Evolutionary conservation across 2,797 vertebrate species (phyloP).

Genomic region (Hemitrygon akajei): DNA sequence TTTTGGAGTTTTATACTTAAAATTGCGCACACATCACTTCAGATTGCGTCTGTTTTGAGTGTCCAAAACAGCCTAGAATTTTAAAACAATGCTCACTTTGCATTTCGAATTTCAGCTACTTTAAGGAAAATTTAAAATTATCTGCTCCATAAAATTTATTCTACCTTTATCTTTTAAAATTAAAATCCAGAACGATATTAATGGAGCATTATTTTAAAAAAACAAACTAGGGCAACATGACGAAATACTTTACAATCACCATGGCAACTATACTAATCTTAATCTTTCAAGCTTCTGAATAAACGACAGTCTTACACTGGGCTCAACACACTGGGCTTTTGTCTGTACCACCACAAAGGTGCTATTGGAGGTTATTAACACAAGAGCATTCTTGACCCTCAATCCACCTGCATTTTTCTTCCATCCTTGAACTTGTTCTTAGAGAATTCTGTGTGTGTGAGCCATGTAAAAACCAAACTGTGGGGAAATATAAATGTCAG

Average conservation of each 20-base stretch:
- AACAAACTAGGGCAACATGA: constrained; percentile 40
- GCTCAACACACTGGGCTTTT: constrained; percentile 68
- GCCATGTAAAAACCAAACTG: not conserved
- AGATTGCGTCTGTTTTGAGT: not conserved
- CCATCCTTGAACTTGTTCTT: not conserved
- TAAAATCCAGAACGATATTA: not conserved
- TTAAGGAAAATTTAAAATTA: not conserved
- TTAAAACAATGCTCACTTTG: too few relatives aligned
- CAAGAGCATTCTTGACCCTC: constrained; percentile 19
- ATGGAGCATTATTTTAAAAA: not conserved
- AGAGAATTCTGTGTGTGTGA: not conserved
- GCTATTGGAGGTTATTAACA: constrained; percentile 20
- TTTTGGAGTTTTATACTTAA: not conserved
- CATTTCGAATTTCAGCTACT: not conserved
- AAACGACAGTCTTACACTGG: constrained; percentile 57
- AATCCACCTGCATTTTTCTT: not conserved
- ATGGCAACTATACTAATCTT: constrained; percentile 64
- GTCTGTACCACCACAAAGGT: constrained; percentile 46
- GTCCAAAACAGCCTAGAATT: not conserved
- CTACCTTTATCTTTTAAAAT: not conserved
- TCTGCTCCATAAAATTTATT: not conserved
- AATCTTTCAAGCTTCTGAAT: constrained; percentile 66
- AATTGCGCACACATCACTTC: not conserved
- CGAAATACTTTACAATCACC: constrained; percentile 59
- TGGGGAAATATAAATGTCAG: not conserved